Evolutionary conservation across 2,797 vertebrate species (phyloP).

Genomic region (Gallinago stenura): DNA sequence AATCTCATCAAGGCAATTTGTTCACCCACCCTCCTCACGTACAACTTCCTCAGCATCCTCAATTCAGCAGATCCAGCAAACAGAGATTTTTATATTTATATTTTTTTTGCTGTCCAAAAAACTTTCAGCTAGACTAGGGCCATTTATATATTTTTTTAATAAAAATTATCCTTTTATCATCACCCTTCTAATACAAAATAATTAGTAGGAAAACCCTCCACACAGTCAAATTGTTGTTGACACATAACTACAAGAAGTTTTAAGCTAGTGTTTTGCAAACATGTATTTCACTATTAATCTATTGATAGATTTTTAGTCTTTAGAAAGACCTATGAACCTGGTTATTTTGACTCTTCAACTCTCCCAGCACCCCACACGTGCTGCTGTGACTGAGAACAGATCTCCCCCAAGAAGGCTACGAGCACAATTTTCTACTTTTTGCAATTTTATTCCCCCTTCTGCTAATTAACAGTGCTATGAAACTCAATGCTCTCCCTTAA

Average conservation of each 20-base stretch:
- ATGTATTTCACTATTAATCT: background rate
- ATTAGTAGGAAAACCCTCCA: background rate
- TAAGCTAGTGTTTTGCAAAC: background rate
- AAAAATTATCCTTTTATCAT: background rate
- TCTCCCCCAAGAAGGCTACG: background rate
- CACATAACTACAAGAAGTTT: background rate
- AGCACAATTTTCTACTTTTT: background rate
- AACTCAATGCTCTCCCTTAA: background rate
- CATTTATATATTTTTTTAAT: background rate
- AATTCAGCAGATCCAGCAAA: background rate
- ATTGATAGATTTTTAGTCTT: background rate
- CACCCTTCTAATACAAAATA: background rate
- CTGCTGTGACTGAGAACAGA: background rate
- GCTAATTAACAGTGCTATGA: background rate
- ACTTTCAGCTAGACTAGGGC: background rate
- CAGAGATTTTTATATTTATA: background rate
- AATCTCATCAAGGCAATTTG: background rate
- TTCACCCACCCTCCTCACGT: accelerated
- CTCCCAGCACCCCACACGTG: accelerated
- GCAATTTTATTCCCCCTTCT: background rate
- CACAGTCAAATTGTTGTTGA: background rate
- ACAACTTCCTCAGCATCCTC: background rate
- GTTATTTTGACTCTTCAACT: background rate
- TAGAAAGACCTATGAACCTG: background rate
- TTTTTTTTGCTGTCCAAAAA: background rate